phyloP scores from a whole-genome alignment of 2,888 invertebrate species.

The Auanema freiburgensis region DNA sequence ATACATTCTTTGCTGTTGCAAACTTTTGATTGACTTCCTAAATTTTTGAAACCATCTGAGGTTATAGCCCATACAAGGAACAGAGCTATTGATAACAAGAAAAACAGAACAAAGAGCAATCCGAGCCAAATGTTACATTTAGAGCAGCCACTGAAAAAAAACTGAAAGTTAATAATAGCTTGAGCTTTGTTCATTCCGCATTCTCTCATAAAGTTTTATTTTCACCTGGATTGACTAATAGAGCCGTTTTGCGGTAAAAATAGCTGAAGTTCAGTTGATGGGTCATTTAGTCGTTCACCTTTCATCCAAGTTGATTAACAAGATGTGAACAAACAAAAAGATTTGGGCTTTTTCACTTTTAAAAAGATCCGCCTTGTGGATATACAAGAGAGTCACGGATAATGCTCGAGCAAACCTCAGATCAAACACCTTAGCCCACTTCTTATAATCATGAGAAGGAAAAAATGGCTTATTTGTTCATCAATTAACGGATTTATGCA shows the following conservation, averaged over 20 bases:
- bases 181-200: background rate
- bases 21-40: constrained; percentile 34
- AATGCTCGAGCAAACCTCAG: constrained; percentile 17
- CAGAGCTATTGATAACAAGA: constrained; percentile 35
- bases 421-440: constrained; percentile 19
- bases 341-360: too few species aligned
- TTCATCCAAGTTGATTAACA: too few species aligned
- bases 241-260: too few species aligned
- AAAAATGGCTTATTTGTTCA: background rate
- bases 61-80: constrained; percentile 47
- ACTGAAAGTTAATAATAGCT: background rate
- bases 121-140: constrained; percentile 37
- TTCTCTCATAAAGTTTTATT: too few species aligned
- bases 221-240: too few species aligned
- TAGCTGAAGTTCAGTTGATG: too few species aligned
- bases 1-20: constrained; percentile 45
- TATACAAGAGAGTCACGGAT: too few species aligned
- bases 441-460: constrained; percentile 5
- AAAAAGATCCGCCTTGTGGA: too few species aligned
- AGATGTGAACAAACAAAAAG: too few species aligned
- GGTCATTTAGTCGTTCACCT: too few species aligned
- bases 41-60: constrained; percentile 37
- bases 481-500: constrained; percentile 1
- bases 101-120: constrained; percentile 33
- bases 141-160: constrained; percentile 34